Evolutionary conservation across 1,140 invertebrate species (phyloP).

Genomic region (Apocrypta bakeri): DNA sequence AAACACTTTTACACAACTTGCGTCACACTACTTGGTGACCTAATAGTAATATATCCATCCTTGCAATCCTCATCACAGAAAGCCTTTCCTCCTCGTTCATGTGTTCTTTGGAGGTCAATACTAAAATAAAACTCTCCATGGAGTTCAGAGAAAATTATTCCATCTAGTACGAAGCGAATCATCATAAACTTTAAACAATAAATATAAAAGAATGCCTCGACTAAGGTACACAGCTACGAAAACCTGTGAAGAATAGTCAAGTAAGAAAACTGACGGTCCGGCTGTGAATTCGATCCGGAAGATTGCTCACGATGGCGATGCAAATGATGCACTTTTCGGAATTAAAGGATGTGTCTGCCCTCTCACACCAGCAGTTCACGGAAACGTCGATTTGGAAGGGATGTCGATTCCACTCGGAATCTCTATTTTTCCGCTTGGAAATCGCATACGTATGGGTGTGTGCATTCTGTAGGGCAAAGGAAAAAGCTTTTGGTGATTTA

Average conservation of each 20-base stretch:
- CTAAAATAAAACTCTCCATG: too few species aligned
- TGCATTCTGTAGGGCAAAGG: not conserved
- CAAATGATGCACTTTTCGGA: conserved; percentile 72
- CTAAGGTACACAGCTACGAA: too few species aligned
- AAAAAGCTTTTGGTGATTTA: conserved; percentile 40
- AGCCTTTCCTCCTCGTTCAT: too few species aligned
- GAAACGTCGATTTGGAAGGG: conserved; percentile 49
- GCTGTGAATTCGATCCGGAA: conserved; percentile 38
- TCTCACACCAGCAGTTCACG: conserved; percentile 8
- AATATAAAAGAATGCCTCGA: too few species aligned
- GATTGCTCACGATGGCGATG: conserved; percentile 58
- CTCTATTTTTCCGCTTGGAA: conserved; percentile 22
- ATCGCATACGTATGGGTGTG: not conserved
- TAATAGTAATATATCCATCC: not conserved
- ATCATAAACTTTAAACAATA: too few species aligned
- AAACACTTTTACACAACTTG: too few species aligned
- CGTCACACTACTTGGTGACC: too few species aligned
- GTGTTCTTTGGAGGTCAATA: too few species aligned
- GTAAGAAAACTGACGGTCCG: conserved; percentile 24
- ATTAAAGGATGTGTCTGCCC: conserved; percentile 62
- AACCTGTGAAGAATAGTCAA: not conserved
- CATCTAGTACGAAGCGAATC: too few species aligned
- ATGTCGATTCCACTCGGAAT: conserved; percentile 46
- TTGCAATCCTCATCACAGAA: too few species aligned
- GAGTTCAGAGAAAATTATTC: too few species aligned